Conservation (phyloP, 2,113 vertebrate genomes). For the Phalacrocorax aristotelis region DNA sequence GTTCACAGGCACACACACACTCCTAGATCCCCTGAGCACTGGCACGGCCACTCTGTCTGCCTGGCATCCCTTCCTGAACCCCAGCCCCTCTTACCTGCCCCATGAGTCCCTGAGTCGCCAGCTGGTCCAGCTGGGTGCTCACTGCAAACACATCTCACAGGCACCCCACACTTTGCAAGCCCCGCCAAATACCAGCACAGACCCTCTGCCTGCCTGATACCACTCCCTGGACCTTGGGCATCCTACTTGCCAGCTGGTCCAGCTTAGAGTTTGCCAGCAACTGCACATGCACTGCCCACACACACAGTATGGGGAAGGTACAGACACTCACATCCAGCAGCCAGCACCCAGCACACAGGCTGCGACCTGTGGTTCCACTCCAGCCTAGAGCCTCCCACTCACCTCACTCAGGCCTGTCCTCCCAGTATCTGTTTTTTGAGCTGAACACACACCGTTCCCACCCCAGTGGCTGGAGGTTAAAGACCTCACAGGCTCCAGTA, state of each 20-base stretch:
- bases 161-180: accelerated
- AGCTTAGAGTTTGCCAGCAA: background rate
- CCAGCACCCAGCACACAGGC: accelerated
- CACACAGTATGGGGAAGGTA: background rate
- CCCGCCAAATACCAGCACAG: background rate
- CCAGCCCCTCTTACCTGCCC: accelerated
- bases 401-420: accelerated
- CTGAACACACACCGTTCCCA: background rate
- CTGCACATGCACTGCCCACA: accelerated
- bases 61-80: accelerated
- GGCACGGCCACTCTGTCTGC: accelerated
- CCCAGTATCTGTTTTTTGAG: background rate
- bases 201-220: accelerated
- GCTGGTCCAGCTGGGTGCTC: background rate
- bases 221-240: no score
- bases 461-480: background rate
- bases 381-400: background rate
- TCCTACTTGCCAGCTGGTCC: background rate
- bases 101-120: accelerated
- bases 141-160: background rate
- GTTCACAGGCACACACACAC: background rate
- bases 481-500: background rate
- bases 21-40: accelerated
- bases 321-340: background rate
- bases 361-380: accelerated